Evolutionary conservation across 1,140 invertebrate species (phyloP).

Genomic region (Caenorhabditis brenneri): DNA sequence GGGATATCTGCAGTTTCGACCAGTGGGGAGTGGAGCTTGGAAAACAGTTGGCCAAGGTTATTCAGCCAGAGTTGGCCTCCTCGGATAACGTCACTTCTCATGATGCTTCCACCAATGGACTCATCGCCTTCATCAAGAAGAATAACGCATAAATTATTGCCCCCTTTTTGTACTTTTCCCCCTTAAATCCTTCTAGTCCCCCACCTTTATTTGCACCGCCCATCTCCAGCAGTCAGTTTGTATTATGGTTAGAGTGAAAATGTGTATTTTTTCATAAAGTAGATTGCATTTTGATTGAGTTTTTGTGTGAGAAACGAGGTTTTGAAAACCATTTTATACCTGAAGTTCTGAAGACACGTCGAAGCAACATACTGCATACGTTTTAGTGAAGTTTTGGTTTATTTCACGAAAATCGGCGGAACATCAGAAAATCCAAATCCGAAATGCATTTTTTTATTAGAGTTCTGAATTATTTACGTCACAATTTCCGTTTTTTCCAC

Average conservation of each 20-base stretch:
- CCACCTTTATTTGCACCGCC: background rate
- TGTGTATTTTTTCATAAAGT: background rate
- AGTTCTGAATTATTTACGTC: too few species aligned
- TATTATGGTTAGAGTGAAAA: background rate
- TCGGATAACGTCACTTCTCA: slow-evolving; percentile 77
- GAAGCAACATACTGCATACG: too few species aligned
- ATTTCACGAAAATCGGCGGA: too few species aligned
- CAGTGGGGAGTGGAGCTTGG: slow-evolving; percentile 99
- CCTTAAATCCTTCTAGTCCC: background rate
- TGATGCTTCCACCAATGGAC: slow-evolving; percentile 88
- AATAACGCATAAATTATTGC: slow-evolving; percentile 79
- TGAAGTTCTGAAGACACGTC: too few species aligned
- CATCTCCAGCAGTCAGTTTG: background rate
- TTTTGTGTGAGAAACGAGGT: too few species aligned
- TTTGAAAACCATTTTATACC: too few species aligned
- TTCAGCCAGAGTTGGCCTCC: slow-evolving; percentile 85
- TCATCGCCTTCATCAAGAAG: slow-evolving; percentile 89
- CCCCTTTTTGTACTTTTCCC: background rate
- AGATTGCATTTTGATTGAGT: background rate
- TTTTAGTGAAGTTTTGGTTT: too few species aligned
- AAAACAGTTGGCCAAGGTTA: slow-evolving; percentile 95
- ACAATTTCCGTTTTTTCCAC: too few species aligned
- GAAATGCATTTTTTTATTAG: too few species aligned
- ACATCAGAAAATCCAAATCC: too few species aligned
- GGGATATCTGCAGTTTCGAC: slow-evolving; percentile 99